phyloP scores from a whole-genome alignment of 2,888 invertebrate genomes.

The Synanthedon tipuliformis region DNA sequence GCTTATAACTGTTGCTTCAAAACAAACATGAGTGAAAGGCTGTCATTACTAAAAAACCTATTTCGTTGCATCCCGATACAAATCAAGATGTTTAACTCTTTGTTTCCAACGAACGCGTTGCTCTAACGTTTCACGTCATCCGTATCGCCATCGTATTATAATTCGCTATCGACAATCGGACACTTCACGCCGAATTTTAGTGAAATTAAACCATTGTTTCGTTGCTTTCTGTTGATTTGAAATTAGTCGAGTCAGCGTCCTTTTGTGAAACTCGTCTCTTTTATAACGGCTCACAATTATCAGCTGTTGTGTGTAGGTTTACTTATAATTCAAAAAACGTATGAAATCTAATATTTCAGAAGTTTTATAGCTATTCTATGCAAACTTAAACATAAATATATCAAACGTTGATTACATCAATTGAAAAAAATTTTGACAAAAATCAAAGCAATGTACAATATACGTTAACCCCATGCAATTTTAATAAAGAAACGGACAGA shows the following conservation, averaged over 20 bases:
- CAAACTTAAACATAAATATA: too few relatives aligned
- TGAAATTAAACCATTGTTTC: conserved; percentile 1
- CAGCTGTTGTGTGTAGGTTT: too few relatives aligned
- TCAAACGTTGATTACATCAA: too few relatives aligned
- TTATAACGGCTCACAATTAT: background rate
- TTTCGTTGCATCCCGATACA: conserved; percentile 13
- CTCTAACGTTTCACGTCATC: conserved; percentile 34
- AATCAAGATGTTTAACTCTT: conserved; percentile 29
- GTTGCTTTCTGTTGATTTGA: conserved; percentile 3
- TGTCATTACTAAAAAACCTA: conserved; percentile 16
- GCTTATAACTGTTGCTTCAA: background rate
- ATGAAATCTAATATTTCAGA: too few relatives aligned
- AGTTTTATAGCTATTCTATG: too few relatives aligned
- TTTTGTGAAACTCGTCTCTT: conserved; percentile 8
- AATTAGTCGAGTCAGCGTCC: conserved; percentile 17
- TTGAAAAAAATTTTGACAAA: too few relatives aligned
- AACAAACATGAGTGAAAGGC: conserved; percentile 1
- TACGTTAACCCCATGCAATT: too few relatives aligned
- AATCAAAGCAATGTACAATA: too few relatives aligned
- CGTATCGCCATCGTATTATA: conserved; percentile 25
- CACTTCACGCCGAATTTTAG: conserved; percentile 42
- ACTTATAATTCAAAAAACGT: too few relatives aligned
- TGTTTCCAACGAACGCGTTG: conserved; percentile 35
- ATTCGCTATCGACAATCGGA: conserved; percentile 34
- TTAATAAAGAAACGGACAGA: too few relatives aligned